phyloP scores from a whole-genome alignment of 2,797 vertebrate species.

The Selene dorsalis region DNA sequence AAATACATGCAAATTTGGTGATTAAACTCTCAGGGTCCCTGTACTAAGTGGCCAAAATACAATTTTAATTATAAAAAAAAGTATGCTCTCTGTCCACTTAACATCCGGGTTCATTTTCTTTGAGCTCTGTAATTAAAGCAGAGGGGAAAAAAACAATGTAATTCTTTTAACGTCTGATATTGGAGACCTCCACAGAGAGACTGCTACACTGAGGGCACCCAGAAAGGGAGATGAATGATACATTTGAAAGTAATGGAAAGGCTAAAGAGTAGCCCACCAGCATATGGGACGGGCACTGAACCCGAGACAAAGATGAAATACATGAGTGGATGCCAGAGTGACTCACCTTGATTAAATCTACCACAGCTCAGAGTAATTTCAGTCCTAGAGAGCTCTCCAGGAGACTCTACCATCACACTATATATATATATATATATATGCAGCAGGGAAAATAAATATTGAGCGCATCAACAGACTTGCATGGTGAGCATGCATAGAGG shows the following conservation, averaged over 20 bases:
- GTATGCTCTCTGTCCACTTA: not conserved
- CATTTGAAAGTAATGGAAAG: conserved; percentile 58
- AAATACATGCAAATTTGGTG: too few relatives aligned
- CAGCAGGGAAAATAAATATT: too few relatives aligned
- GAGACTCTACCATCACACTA: conserved; percentile 14
- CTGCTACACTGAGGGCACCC: not conserved
- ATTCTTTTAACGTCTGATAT: conserved; percentile 15
- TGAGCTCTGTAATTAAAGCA: not conserved
- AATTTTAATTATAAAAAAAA: too few relatives aligned
- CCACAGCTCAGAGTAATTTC: conserved; percentile 43
- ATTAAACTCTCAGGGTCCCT: too few relatives aligned
- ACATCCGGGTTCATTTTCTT: not conserved
- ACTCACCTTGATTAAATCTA: conserved; percentile 70
- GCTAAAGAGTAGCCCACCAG: conserved; percentile 23
- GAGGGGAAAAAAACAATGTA: not conserved
- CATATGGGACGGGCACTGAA: conserved; percentile 42
- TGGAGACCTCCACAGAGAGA: conserved; percentile 16
- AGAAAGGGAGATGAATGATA: conserved; percentile 47
- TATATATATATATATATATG: too few relatives aligned
- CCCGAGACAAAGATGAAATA: conserved; percentile 67
- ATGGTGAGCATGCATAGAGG: too few relatives aligned
- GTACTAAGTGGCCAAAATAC: not conserved
- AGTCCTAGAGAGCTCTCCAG: conserved; percentile 11
- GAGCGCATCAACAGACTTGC: too few relatives aligned
- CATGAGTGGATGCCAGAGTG: conserved; percentile 52